A percentile compares a stretch with the other conserved stretches of the same genome.
Evolutionary conservation across 2,888 invertebrate genomes (phyloP).

Genomic region (Eupithecia dodoneata): DNA sequence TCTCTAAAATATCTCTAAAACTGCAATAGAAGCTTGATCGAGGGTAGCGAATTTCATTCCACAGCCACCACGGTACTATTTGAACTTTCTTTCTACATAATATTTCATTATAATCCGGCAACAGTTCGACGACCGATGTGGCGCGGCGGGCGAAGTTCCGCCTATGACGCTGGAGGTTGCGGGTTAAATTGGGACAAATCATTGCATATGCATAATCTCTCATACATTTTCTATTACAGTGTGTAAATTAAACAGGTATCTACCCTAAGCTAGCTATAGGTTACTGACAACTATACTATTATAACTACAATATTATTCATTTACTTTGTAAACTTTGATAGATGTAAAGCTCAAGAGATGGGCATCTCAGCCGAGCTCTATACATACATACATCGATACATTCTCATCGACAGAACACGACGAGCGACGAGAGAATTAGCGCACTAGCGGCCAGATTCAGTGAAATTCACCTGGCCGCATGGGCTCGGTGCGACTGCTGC

Average conservation of each 20-base stretch:
- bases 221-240: neutral
- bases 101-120: too few relatives aligned
- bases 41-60: neutral
- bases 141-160: too few relatives aligned
- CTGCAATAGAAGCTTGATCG: neutral
- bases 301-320: neutral
- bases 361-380: neutral
- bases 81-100: too few relatives aligned
- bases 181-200: too few relatives aligned
- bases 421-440: too few relatives aligned
- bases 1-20: neutral
- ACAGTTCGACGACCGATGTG: too few relatives aligned
- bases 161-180: too few relatives aligned
- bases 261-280: neutral
- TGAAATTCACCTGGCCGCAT: too few relatives aligned
- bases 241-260: neutral
- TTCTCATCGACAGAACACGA: neutral
- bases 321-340: neutral
- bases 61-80: neutral
- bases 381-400: neutral
- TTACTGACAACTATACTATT: neutral
- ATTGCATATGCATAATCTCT: neutral
- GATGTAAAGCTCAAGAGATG: neutral
- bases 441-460: too few relatives aligned
- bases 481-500: too few relatives aligned